A percentile compares a stretch with the other conserved stretches of the same genome.
Evolutionary conservation across 2,888 invertebrate species (phyloP).

Genomic region (Operophtera brumata): DNA sequence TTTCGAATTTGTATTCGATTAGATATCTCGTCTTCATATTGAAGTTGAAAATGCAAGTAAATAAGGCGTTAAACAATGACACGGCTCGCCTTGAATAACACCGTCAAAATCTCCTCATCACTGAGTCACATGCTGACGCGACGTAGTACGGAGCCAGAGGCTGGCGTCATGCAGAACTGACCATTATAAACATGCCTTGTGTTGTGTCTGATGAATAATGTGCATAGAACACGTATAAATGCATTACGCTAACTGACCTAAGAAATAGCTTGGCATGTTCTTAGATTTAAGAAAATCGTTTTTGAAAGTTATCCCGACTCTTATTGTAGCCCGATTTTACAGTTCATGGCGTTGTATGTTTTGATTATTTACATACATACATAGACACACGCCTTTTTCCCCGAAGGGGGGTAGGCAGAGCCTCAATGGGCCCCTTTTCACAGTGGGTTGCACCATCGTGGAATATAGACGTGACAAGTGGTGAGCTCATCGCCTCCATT

Average conservation of each 20-base stretch:
- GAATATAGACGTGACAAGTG: too few species aligned
- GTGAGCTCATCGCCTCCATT: too few species aligned
- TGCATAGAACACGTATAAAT: neutral
- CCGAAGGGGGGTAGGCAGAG: too few species aligned
- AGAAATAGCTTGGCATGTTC: neutral
- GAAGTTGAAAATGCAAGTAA: too few species aligned
- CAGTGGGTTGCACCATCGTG: too few species aligned
- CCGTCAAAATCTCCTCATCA: conserved; percentile 9
- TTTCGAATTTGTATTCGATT: conserved; percentile 9
- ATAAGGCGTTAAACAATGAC: conserved; percentile 3
- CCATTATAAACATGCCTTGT: neutral
- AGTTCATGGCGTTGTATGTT: too few species aligned
- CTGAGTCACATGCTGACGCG: conserved; percentile 9
- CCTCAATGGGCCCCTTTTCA: too few species aligned
- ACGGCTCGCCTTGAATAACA: conserved; percentile 12
- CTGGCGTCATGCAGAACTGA: conserved; percentile 8
- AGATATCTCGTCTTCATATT: too few species aligned
- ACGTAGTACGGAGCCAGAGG: neutral
- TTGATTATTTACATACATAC: too few species aligned
- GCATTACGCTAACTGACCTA: conserved; percentile 8
- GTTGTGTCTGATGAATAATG: conserved; percentile 1
- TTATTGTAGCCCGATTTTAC: too few species aligned
- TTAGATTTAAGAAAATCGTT: neutral
- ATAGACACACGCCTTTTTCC: too few species aligned
- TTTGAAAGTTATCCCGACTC: too few species aligned